Base-by-base conservation (phyloP, 2,888 invertebrate species). In the Cephus rjabovi region DNA sequence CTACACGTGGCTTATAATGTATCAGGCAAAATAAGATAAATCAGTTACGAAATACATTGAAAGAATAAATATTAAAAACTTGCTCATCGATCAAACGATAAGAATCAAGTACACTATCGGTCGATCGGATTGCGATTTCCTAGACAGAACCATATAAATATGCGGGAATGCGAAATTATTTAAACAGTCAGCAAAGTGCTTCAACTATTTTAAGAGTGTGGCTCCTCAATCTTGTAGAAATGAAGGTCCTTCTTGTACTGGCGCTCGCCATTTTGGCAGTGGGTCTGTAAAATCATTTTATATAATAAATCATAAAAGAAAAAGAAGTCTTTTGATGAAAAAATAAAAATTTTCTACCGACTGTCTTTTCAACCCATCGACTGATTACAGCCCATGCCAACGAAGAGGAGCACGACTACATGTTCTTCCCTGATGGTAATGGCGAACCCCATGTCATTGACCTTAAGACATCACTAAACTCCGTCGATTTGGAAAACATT, bases 351-450 rank as follows among this genome's bases (percentile, higher is more conserved):
- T 23, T 56, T 56, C 15, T 40, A 40, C 15, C 1, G 40, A 40
- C 23, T 56, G 9, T 2, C 56, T 56, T 23, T 23, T 9, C 9
- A 15, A 23, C 9, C 23, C 0, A 23, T 23, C 9, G 9, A 9
- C 9, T 2, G 56, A 23, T 56, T 56, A 9, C 2, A 56, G 56
- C 23, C 23, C 56, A 56, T 56, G 23, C 56, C 23, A 9, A 56
- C 9, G 9, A 56, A 23, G 23, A 56, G 83, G 79, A 78, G 30
- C 74, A 75, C 35, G 92, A 91, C 1, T 93, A 92, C 84, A 89
- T 93, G 76, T 93, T 92, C 92, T 92, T 93, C 90, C 91, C 92
- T 2, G 91, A 93, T 84, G 90, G 91, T n/a, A 87, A 92, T 0
- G 92, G 91, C 1, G 84, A 84, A 0, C 91, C 92, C 0, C 86